Percentiles rank a stretch among this genome's conserved stretches.
These are phyloP conservation scores for Neostethus bicornis DNA, from an alignment of 2,797 vertebrate genomes.

Conservation along the genomic window DNA sequence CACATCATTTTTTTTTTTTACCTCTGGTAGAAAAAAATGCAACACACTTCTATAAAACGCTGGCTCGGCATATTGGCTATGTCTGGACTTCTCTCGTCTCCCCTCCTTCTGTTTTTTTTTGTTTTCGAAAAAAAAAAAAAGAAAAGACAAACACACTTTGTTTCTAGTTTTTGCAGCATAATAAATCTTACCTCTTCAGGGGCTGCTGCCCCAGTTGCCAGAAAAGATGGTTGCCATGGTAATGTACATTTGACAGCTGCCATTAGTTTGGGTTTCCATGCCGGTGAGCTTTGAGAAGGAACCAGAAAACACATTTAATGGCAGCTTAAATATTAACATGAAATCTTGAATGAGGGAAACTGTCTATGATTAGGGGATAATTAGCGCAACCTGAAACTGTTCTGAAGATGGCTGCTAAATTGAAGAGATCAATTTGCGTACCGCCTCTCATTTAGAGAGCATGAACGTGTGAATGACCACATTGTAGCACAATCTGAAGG, in stretches of 20 bases:
- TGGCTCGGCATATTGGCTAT: slow-evolving; percentile 22
- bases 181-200: slow-evolving; percentile 16
- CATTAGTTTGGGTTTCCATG: slow-evolving; percentile 60
- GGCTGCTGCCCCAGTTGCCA: slow-evolving; percentile 53
- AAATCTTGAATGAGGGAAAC: slow-evolving; percentile 61
- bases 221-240: slow-evolving; percentile 82
- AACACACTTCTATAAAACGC: neutral
- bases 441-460: slow-evolving; percentile 22
- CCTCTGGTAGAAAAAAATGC: neutral
- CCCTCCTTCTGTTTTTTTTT: slow-evolving; percentile 2
- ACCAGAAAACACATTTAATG: slow-evolving; percentile 32
- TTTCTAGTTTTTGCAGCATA: slow-evolving; percentile 36
- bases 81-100: slow-evolving; percentile 24
- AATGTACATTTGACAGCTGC: slow-evolving; percentile 81
- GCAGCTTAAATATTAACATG: slow-evolving; percentile 47
- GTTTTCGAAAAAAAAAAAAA: too few relatives aligned
- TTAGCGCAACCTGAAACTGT: slow-evolving; percentile 65
- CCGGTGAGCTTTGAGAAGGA: slow-evolving; percentile 55
- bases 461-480: slow-evolving; percentile 33
- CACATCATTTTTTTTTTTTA: neutral
- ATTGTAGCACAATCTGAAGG: slow-evolving; percentile 25
- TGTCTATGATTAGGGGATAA: slow-evolving; percentile 53
- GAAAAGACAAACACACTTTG: slow-evolving; percentile 2
- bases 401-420: slow-evolving; percentile 34
- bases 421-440: slow-evolving; percentile 34